Evolutionary conservation across 2,888 invertebrate genomes (phyloP).

Genomic region (Spicauda simplicius): DNA sequence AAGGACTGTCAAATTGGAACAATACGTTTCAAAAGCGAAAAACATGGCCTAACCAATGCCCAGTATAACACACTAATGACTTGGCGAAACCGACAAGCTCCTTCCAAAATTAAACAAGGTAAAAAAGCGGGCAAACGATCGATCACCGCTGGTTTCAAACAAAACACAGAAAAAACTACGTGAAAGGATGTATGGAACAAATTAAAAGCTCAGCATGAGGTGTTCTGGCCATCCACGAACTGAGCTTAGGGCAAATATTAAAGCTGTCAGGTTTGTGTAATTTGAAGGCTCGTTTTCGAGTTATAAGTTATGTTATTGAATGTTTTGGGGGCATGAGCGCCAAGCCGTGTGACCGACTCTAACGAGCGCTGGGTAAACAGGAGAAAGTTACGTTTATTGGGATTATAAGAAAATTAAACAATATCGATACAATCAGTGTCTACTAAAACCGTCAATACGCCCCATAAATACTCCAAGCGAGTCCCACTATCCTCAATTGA

Average conservation of each 20-base stretch:
- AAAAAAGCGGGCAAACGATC: constrained; percentile 81
- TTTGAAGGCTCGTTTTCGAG: constrained; percentile 77
- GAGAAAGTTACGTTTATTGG: constrained; percentile 55
- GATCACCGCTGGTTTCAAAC: constrained; percentile 76
- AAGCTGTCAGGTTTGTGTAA: constrained; percentile 79
- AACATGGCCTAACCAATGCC: constrained; percentile 48
- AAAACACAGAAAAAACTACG: constrained; percentile 78
- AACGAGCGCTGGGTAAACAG: constrained; percentile 63
- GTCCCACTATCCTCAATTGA: constrained; percentile 51
- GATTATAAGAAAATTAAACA: constrained; percentile 62
- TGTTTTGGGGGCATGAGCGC: constrained; percentile 64
- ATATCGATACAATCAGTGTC: constrained; percentile 63
- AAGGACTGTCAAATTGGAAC: constrained; percentile 55
- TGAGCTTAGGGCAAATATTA: constrained; percentile 79
- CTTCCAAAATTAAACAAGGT: constrained; percentile 80
- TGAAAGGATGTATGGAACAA: constrained; percentile 82
- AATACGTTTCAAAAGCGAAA: constrained; percentile 56
- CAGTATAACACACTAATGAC: constrained; percentile 70
- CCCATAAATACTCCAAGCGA: constrained; percentile 56
- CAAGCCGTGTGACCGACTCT: constrained; percentile 60
- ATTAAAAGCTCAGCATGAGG: constrained; percentile 83
- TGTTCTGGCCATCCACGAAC: constrained; percentile 59
- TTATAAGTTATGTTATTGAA: constrained; percentile 82
- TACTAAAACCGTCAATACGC: constrained; percentile 56
- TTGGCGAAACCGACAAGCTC: constrained; percentile 76